Conservation (phyloP, 2,797 vertebrate genomes). For the Neosalanx taihuensis region DNA sequence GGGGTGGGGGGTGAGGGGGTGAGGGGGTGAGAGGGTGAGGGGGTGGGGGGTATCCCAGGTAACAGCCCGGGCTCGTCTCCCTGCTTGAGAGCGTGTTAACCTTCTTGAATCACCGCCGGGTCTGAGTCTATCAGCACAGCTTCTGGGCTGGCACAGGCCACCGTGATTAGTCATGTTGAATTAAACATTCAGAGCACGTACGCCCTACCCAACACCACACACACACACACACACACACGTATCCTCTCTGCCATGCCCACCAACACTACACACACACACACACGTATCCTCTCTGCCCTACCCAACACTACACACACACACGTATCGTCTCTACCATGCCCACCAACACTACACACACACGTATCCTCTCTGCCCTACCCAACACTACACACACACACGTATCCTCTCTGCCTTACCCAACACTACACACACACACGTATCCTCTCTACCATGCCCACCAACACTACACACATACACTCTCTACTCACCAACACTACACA, state of each 20-base stretch:
- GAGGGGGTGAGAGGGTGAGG: conserved; percentile 26
- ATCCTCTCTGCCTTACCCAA: too few relatives aligned
- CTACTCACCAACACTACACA: not conserved
- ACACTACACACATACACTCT: not conserved
- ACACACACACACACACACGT: conserved; percentile 41
- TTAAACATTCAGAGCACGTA: conserved; percentile 76
- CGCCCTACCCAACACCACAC: conserved; percentile 58
- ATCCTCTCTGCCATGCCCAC: too few relatives aligned
- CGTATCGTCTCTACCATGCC: too few relatives aligned
- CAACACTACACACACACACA: conserved; percentile 8
- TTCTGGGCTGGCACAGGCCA: conserved; percentile 71
- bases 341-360: conserved; percentile 45
- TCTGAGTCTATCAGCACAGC: conserved; percentile 70
- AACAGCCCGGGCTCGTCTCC: conserved; percentile 34
- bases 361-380: conserved; percentile 21
- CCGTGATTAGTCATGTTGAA: conserved; percentile 82
- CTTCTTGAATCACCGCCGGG: too few relatives aligned
- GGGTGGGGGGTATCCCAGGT: conserved; percentile 58
- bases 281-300: conserved; percentile 2
- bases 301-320: conserved; percentile 30
- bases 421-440: conserved; percentile 22
- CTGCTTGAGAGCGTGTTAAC: conserved; percentile 62
- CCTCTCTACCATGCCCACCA: conserved; percentile 23
- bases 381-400: too few relatives aligned
- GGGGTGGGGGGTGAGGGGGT: not conserved